A percentile compares a stretch with the other conserved stretches of the same genome.
Evolutionary conservation across 2,888 invertebrate genomes (phyloP).

Genomic region (Dyspetes luteomarginatus): DNA sequence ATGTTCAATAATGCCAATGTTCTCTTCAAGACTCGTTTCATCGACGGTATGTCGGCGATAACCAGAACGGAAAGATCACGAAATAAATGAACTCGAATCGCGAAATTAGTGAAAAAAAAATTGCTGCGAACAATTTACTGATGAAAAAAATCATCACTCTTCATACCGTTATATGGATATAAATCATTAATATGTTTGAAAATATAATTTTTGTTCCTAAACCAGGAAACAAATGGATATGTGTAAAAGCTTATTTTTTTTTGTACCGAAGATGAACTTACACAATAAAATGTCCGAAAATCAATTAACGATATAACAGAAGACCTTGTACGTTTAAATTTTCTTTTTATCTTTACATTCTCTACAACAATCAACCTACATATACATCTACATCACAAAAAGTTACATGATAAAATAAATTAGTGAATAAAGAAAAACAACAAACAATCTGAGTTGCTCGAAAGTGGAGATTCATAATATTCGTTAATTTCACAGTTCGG

Average conservation of each 20-base stretch:
- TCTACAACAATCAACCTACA: conserved; percentile 29
- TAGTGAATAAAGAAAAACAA: conserved; percentile 26
- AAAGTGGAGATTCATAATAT: conserved; percentile 2
- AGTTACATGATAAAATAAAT: conserved; percentile 40
- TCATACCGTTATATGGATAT: not conserved
- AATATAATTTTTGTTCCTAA: not conserved
- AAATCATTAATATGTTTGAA: not conserved
- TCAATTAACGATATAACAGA: not conserved
- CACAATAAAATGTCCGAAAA: not conserved
- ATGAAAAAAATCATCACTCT: not conserved
- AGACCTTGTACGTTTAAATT: not conserved
- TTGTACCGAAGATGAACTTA: not conserved
- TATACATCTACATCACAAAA: conserved; percentile 36
- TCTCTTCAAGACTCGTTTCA: conserved; percentile 96
- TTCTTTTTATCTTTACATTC: conserved; percentile 7
- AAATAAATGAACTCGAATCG: conserved; percentile 59
- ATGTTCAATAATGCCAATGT: conserved; percentile 99
- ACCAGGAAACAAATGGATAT: not conserved
- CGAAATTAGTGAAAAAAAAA: not conserved
- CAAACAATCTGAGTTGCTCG: not conserved
- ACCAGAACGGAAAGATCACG: conserved; percentile 85
- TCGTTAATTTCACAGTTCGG: conserved; percentile 17
- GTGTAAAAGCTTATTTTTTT: conserved; percentile 3
- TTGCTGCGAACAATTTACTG: not conserved
- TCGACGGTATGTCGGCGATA: conserved; percentile 97